These are phyloP conservation scores for Bombus terrestris DNA, from an alignment of 1,140 invertebrate genomes.

Conservation along the genomic window DNA sequence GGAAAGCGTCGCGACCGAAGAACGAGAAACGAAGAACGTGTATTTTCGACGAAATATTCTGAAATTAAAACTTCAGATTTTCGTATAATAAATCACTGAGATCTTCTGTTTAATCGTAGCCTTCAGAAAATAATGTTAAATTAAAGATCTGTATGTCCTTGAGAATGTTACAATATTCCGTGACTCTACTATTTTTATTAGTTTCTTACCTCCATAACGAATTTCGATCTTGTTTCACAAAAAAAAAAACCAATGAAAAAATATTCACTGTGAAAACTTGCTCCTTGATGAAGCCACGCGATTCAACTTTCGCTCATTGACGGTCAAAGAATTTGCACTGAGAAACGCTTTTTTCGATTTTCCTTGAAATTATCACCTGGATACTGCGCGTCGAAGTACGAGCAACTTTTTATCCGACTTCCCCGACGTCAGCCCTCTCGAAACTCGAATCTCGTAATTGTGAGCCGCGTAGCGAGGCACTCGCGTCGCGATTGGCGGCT, in stretches of 20 bases:
- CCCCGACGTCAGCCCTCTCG: neutral
- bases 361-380: too few relatives aligned
- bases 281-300: neutral
- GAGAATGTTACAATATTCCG: neutral
- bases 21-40: neutral
- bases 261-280: constrained; percentile 1
- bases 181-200: neutral
- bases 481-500: constrained; percentile 54
- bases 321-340: neutral
- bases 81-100: neutral
- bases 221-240: neutral
- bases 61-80: neutral
- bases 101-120: neutral
- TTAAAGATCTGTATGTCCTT: neutral
- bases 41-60: neutral
- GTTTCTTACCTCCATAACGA: constrained; percentile 59
- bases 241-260: neutral
- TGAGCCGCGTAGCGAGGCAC: constrained; percentile 19
- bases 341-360: too few relatives aligned
- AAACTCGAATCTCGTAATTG: constrained; percentile 4
- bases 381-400: neutral
- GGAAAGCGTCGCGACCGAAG: neutral
- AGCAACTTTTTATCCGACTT: neutral
- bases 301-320: neutral
- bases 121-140: neutral